Evolutionary conservation across 2,797 vertebrate species (phyloP).

Genomic region (Sarcophilus harrisii): DNA sequence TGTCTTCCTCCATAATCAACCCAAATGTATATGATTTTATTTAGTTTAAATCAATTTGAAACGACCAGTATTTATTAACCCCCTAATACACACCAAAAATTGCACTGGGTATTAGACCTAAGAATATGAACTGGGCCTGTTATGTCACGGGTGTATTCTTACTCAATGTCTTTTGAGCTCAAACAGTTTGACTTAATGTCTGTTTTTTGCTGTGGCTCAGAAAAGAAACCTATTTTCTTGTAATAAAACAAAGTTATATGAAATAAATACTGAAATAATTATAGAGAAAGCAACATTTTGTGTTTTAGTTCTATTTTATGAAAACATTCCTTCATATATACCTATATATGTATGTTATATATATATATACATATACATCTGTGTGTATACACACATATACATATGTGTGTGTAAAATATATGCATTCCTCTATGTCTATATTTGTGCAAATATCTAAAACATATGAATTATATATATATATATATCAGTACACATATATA

Average conservation of each 20-base stretch:
- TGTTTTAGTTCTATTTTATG: not conserved
- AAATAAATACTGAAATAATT: not conserved
- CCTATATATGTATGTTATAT: too few relatives aligned
- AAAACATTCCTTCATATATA: not conserved
- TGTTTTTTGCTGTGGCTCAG: not conserved
- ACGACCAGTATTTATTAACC: not conserved
- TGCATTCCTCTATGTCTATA: not conserved
- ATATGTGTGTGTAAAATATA: too few relatives aligned
- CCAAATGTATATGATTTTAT: not conserved
- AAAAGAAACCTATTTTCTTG: constrained; percentile 18
- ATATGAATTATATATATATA: too few relatives aligned
- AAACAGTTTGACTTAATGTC: not conserved
- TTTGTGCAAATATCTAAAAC: too few relatives aligned
- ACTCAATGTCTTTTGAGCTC: not conserved
- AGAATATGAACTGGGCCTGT: not conserved
- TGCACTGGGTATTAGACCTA: not conserved
- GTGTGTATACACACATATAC: too few relatives aligned
- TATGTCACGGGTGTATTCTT: not conserved
- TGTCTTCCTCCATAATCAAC: not conserved
- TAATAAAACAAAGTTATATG: not conserved
- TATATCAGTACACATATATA: not conserved
- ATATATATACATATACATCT: too few relatives aligned
- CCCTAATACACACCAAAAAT: not conserved
- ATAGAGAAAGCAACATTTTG: not conserved
- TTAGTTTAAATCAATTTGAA: not conserved